phyloP scores from a whole-genome alignment of 37 sponge, comb jelly and placozoan species.

The Amphimedon queenslandica region DNA sequence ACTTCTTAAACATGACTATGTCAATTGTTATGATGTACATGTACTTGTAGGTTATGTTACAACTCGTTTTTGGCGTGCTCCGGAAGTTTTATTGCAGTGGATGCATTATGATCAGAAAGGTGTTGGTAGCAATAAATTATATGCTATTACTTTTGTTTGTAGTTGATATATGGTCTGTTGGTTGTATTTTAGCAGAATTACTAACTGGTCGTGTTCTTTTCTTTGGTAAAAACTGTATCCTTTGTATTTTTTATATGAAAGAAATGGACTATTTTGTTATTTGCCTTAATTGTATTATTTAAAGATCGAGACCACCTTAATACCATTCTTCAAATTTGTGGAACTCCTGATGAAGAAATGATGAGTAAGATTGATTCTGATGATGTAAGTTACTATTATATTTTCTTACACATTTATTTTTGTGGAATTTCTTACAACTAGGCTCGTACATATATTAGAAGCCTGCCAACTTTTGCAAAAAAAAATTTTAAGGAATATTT shows the following conservation, averaged over 20 bases:
- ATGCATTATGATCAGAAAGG: constrained; percentile 31
- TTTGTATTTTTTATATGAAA: neutral
- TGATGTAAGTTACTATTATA: constrained; percentile 22
- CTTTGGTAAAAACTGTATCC: constrained; percentile 46
- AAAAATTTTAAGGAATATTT: constrained; percentile 68
- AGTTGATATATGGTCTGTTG: constrained; percentile 62
- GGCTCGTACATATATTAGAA: constrained; percentile 65
- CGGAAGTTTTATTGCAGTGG: constrained; percentile 57
- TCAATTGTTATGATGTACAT: too few species aligned
- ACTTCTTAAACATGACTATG: too few species aligned
- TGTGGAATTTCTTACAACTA: neutral
- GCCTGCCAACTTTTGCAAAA: constrained; percentile 40
- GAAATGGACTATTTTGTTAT: neutral
- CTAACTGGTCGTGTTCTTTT: constrained; percentile 49
- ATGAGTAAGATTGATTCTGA: constrained; percentile 53
- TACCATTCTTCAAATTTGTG: constrained; percentile 85
- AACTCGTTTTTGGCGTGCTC: constrained; percentile 55
- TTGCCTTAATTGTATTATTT: neutral
- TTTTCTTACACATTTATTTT: neutral
- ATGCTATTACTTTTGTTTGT: too few species aligned
- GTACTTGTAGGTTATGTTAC: constrained; percentile 59
- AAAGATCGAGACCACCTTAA: constrained; percentile 85
- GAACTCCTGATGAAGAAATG: constrained; percentile 83
- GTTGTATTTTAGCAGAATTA: constrained; percentile 54
- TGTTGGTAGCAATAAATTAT: too few species aligned